phyloP scores from a whole-genome alignment of 2,797 vertebrate genomes.

The Rhadinocentrus ornatus region DNA sequence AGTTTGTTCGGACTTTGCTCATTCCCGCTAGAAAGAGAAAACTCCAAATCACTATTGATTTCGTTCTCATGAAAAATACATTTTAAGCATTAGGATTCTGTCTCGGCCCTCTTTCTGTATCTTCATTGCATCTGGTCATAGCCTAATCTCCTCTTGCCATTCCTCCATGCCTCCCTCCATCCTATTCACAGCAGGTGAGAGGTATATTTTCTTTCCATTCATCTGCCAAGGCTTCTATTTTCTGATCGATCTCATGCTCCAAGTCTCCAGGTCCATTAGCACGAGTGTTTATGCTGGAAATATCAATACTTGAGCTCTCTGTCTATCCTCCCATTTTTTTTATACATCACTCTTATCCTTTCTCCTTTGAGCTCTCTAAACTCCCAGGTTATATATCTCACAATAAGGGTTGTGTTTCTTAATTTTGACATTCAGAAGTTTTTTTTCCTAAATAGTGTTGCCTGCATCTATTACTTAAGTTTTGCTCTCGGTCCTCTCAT shows the following conservation, averaged over 20 bases:
- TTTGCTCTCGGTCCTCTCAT: slow-evolving; percentile 21
- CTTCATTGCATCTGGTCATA: slow-evolving; percentile 45
- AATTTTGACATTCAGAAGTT: slow-evolving; percentile 38
- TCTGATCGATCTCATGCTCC: slow-evolving; percentile 59
- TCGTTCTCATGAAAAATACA: slow-evolving; percentile 77
- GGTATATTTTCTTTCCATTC: slow-evolving; percentile 73
- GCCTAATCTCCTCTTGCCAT: slow-evolving; percentile 54
- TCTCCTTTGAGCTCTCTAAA: slow-evolving; percentile 24
- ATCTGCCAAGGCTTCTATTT: slow-evolving; percentile 66
- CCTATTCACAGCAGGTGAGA: slow-evolving; percentile 61
- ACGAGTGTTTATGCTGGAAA: slow-evolving; percentile 73
- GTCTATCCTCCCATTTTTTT: slow-evolving; percentile 26
- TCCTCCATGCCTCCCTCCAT: slow-evolving; percentile 13
- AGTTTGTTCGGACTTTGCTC: slow-evolving; percentile 35
- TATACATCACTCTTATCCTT: slow-evolving; percentile 20
- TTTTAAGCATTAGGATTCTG: slow-evolving; percentile 70
- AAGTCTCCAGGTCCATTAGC: slow-evolving; percentile 68
- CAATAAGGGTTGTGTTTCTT: slow-evolving; percentile 46
- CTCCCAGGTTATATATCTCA: slow-evolving; percentile 23
- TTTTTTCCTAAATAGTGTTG: slow-evolving; percentile 35
- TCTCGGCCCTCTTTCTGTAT: slow-evolving; percentile 44
- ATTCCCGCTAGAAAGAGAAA: slow-evolving; percentile 63
- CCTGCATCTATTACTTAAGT: slow-evolving; percentile 8
- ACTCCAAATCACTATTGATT: slow-evolving; percentile 78
- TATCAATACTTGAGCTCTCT: slow-evolving; percentile 62